A percentile compares a stretch with the other conserved stretches of the same genome.
Evolutionary conservation across 2,888 invertebrate species (phyloP).

Genomic region (Mycalesis mineus): DNA sequence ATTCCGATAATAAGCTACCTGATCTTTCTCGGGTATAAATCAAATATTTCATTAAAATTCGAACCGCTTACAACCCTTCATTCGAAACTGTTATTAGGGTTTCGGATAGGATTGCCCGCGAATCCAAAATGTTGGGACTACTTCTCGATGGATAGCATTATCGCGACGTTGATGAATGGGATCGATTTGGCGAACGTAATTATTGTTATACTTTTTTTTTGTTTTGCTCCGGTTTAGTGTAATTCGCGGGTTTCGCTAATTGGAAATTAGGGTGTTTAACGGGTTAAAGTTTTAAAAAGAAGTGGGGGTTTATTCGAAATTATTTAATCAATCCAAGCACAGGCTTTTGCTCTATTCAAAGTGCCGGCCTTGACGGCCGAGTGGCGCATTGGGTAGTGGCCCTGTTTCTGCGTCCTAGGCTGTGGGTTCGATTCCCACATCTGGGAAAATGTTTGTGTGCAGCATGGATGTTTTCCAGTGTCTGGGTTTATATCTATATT

Average conservation of each 20-base stretch:
- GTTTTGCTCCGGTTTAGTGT: slow-evolving; percentile 8
- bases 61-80: slow-evolving; percentile 69
- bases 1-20: slow-evolving; percentile 78
- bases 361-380: too few species aligned
- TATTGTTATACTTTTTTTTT: slow-evolving; percentile 27
- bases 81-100: slow-evolving; percentile 61
- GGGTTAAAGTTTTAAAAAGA: neutral
- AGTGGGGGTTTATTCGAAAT: neutral
- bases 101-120: slow-evolving; percentile 55
- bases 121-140: slow-evolving; percentile 50
- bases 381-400: too few species aligned
- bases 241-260: slow-evolving; percentile 21
- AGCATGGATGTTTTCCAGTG: too few species aligned
- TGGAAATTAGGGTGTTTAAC: slow-evolving; percentile 16
- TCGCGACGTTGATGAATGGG: slow-evolving; percentile 51
- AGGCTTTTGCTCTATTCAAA: too few species aligned
- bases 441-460: too few species aligned
- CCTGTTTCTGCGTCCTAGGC: too few species aligned
- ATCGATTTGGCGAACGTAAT: slow-evolving; percentile 39
- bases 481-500: too few species aligned
- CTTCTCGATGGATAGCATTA: slow-evolving; percentile 57
- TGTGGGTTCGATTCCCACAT: too few species aligned
- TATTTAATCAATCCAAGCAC: too few species aligned
- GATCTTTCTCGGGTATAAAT: slow-evolving; percentile 71
- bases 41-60: slow-evolving; percentile 78